Percentiles rank a stretch among this genome's conserved stretches.
These are phyloP conservation scores for Allolobophora icterica DNA, from an alignment of 2,888 invertebrate species.

Conservation along the genomic window DNA sequence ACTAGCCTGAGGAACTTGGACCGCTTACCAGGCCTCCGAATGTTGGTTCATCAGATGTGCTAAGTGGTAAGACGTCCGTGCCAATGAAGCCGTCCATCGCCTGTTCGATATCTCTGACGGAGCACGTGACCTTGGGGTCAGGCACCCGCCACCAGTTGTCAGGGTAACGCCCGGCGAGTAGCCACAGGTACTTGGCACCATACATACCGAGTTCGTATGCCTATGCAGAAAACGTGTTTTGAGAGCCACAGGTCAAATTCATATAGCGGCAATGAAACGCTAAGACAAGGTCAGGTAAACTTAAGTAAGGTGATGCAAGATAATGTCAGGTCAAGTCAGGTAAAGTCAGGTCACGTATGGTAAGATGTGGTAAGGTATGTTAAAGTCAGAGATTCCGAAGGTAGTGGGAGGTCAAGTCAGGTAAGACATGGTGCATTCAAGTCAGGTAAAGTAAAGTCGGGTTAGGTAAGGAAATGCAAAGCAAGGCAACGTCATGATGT, in stretches of 20 bases:
- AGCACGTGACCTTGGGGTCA: constrained; percentile 69
- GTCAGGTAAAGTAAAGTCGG: too few relatives aligned
- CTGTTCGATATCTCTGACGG: constrained; percentile 72
- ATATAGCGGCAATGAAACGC: not conserved
- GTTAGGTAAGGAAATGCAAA: too few relatives aligned
- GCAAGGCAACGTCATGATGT: not conserved
- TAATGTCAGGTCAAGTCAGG: not conserved
- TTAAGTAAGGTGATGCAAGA: not conserved
- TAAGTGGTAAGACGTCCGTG: constrained; percentile 70
- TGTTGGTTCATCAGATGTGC: constrained; percentile 52
- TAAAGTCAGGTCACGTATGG: not conserved
- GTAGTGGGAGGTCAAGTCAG: too few relatives aligned
- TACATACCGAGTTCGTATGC: constrained; percentile 83
- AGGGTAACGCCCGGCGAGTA: constrained; percentile 70
- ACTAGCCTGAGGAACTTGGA: too few relatives aligned
- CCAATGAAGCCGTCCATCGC: constrained; percentile 82
- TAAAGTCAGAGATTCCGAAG: too few relatives aligned
- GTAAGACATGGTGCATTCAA: too few relatives aligned
- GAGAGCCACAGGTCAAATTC: not conserved
- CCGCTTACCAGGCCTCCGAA: constrained; percentile 54
- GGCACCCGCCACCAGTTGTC: constrained; percentile 66
- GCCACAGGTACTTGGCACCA: constrained; percentile 89
- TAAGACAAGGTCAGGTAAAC: not conserved
- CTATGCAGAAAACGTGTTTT: constrained; percentile 64
- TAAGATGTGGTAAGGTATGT: not conserved